phyloP scores from a whole-genome alignment of 1,140 invertebrate species.

The Chrysomallon squamiferum region DNA sequence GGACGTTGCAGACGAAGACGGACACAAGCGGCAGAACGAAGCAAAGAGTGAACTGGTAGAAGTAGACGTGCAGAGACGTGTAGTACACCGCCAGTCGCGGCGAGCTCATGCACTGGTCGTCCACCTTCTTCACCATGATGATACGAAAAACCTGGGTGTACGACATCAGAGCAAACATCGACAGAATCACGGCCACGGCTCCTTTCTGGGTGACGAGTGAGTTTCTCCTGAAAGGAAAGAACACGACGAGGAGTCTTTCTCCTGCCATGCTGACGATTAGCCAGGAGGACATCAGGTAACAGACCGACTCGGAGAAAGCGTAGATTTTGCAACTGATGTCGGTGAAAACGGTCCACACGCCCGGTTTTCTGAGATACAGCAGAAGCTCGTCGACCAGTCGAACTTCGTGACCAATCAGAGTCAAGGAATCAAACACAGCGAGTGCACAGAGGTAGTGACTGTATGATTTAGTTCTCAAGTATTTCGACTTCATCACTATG shows the following conservation, averaged over 20 bases:
- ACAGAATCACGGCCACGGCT: slow-evolving; percentile 34
- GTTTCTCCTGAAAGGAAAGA: slow-evolving; percentile 42
- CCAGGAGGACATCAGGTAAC: slow-evolving; percentile 51
- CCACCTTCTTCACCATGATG: slow-evolving; percentile 7
- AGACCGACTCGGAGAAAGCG: slow-evolving; percentile 36
- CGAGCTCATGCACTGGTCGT: slow-evolving; percentile 17
- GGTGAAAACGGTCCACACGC: slow-evolving; percentile 22
- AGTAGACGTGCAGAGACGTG: slow-evolving; percentile 36
- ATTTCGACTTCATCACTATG: slow-evolving; percentile 45
- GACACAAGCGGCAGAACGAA: slow-evolving; percentile 33
- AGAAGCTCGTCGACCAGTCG: slow-evolving; percentile 21
- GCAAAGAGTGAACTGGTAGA: slow-evolving; percentile 36
- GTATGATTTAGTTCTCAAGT: slow-evolving; percentile 43
- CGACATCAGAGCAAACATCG: slow-evolving; percentile 37
- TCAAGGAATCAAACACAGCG: slow-evolving; percentile 47
- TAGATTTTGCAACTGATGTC: slow-evolving; percentile 36
- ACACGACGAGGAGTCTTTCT: slow-evolving; percentile 47
- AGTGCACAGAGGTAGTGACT: slow-evolving; percentile 44
- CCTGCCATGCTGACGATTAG: slow-evolving; percentile 50
- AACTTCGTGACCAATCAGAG: slow-evolving; percentile 28
- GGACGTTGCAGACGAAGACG: slow-evolving; percentile 34
- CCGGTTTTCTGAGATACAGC: slow-evolving; percentile 7
- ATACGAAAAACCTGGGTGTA: slow-evolving; percentile 39
- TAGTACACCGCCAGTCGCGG: slow-evolving; percentile 20
- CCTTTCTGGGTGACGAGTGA: slow-evolving; percentile 31